These are phyloP conservation scores for Zoanthus solanderi DNA, from an alignment of 92 coral and sea anemone genomes.

Conservation along the genomic window DNA sequence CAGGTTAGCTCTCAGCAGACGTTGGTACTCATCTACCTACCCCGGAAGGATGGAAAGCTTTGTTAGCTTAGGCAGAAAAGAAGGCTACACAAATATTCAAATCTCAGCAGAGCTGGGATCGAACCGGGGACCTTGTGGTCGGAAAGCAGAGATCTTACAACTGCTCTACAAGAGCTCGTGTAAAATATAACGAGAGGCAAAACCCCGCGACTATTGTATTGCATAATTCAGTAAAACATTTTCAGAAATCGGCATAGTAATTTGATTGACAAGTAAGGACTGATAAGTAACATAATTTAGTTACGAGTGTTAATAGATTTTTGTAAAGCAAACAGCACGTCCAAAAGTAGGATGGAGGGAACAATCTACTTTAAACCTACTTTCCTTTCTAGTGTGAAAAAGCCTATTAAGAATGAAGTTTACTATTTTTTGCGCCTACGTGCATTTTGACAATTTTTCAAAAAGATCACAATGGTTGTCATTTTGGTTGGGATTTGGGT, in stretches of 20 bases:
- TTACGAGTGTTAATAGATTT: neutral
- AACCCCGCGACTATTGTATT: neutral
- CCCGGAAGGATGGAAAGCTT: too few species aligned
- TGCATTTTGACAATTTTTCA: too few species aligned
- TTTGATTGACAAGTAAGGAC: neutral
- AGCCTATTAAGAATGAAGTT: neutral
- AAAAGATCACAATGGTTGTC: too few species aligned
- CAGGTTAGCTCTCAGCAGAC: too few species aligned
- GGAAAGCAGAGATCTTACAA: too few species aligned
- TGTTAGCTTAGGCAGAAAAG: too few species aligned
- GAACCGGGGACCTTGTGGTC: too few species aligned
- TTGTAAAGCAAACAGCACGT: neutral
- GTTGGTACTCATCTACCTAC: too few species aligned
- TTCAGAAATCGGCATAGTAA: neutral
- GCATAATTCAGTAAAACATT: neutral
- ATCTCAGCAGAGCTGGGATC: too few species aligned
- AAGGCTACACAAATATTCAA: too few species aligned
- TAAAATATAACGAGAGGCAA: neutral
- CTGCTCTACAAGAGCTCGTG: neutral
- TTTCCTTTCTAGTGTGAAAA: neutral
- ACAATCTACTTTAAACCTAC: neutral
- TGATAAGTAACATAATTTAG: neutral
- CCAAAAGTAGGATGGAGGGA: neutral
- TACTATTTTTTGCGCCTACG: too few species aligned
- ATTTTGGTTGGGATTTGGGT: too few species aligned